Conservation (phyloP, 2,888 invertebrate species). For the Alviniconcha strummeri region DNA sequence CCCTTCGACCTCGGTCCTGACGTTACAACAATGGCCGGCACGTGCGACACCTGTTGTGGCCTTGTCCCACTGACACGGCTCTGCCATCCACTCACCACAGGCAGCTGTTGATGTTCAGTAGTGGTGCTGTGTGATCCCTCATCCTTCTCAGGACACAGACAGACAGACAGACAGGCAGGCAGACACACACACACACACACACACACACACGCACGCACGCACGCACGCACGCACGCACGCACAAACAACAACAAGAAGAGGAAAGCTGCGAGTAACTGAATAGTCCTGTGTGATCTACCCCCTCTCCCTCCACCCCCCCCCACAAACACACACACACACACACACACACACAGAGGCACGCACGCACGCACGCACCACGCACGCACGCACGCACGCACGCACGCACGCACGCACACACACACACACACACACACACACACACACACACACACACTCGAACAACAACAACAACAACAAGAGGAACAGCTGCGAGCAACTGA, state of each 20-base stretch:
- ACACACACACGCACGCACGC: conserved; percentile 5
- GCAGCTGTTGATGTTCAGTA: no score
- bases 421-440: not conserved
- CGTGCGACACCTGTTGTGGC: no score
- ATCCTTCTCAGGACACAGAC: not conserved
- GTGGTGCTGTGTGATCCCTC: no score
- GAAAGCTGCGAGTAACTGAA: not conserved
- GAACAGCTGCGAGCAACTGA: not conserved
- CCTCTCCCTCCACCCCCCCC: not conserved
- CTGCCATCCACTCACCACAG: no score
- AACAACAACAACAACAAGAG: not conserved
- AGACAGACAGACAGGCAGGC: not conserved
- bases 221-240: no score
- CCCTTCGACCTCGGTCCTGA: no score
- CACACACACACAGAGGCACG: not conserved
- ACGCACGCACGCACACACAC: not conserved
- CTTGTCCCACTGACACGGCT: no score
- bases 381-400: not conserved
- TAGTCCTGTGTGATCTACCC: not conserved
- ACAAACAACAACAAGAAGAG: not conserved
- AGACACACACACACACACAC: not conserved
- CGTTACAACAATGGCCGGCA: no score
- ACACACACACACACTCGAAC: conserved; percentile 1
- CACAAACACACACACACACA: not conserved
- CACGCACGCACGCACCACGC: not conserved